Conservation (phyloP, 2,888 invertebrate genomes). For the Zygaena filipendulae region DNA sequence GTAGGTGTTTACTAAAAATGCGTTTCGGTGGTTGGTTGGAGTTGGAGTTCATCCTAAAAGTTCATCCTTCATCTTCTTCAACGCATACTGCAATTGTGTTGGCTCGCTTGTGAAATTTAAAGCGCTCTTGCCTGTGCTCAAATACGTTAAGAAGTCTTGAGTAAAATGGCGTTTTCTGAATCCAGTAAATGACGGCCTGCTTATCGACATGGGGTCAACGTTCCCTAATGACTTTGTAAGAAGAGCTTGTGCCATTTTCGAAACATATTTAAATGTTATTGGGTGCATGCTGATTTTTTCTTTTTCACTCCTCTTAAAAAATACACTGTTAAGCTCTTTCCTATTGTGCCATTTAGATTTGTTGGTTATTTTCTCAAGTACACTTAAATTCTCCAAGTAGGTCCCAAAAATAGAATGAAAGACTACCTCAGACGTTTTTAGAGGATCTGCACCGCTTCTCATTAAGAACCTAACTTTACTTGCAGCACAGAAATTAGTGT, state of each 20-base stretch:
- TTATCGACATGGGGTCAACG: conserved; percentile 12
- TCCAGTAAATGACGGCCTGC: conserved; percentile 15
- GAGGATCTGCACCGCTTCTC: conserved; percentile 14
- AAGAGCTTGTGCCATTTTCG: conserved; percentile 16
- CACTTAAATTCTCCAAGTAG: conserved; percentile 2
- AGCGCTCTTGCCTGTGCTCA: conserved; percentile 2
- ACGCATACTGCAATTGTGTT: conserved; percentile 7
- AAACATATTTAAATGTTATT: conserved; percentile 10
- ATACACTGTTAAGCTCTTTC: conserved; percentile 12
- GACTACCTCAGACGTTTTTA: conserved; percentile 2
- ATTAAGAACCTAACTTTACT: too few species aligned
- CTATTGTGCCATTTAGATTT: conserved; percentile 11
- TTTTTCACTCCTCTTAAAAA: conserved; percentile 10
- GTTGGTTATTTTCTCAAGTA: conserved; percentile 2
- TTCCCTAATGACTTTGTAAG: conserved; percentile 16
- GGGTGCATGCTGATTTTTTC: conserved; percentile 2
- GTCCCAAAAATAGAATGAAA: conserved; percentile 3
- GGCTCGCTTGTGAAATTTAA: conserved; percentile 5
- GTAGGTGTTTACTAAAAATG: too few species aligned
- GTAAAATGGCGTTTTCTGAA: conserved; percentile 5
- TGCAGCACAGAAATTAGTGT: too few species aligned
- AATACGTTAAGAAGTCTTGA: conserved; percentile 2
- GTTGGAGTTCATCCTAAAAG: too few species aligned
- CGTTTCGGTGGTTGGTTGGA: too few species aligned
- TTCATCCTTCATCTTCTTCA: conserved; percentile 9